Conservation (phyloP, 2,888 invertebrate genomes). For the Unio pictorum region DNA sequence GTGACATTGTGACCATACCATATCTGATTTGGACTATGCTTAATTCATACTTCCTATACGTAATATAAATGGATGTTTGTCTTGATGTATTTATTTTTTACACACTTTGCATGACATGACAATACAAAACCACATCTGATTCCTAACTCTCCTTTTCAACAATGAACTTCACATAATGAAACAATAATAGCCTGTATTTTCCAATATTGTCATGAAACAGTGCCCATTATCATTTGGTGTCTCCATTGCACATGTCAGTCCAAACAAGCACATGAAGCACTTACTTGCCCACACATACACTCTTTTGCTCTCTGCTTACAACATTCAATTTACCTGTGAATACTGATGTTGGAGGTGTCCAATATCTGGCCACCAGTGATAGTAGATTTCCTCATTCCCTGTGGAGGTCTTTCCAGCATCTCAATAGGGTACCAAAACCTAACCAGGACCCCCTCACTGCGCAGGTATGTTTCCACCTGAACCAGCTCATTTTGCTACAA, state of each 20-base stretch:
- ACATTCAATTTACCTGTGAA: slow-evolving; percentile 61
- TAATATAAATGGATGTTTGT: no score
- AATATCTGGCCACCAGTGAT: slow-evolving; percentile 66
- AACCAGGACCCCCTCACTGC: slow-evolving; percentile 70
- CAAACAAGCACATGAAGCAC: neutral
- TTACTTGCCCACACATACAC: no score
- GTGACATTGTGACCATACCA: no score
- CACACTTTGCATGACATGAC: no score
- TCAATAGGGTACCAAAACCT: slow-evolving; percentile 71
- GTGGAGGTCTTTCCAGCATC: slow-evolving; percentile 68
- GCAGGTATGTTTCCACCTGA: slow-evolving; percentile 70
- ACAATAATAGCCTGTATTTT: no score
- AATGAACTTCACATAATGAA: no score
- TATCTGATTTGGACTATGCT: no score
- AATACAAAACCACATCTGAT: no score
- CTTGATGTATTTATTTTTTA: no score
- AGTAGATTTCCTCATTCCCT: slow-evolving; percentile 64
- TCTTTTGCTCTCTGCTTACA: neutral
- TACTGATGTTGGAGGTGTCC: slow-evolving; percentile 64
- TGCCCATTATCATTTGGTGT: neutral
- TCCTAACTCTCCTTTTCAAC: no score
- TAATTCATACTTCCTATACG: no score
- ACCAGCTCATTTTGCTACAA: slow-evolving; percentile 67
- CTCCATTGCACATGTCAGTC: neutral
- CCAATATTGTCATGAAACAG: no score